These are phyloP conservation scores for Aplochiton taeniatus DNA, from an alignment of 2,797 vertebrate species.

Conservation along the genomic window DNA sequence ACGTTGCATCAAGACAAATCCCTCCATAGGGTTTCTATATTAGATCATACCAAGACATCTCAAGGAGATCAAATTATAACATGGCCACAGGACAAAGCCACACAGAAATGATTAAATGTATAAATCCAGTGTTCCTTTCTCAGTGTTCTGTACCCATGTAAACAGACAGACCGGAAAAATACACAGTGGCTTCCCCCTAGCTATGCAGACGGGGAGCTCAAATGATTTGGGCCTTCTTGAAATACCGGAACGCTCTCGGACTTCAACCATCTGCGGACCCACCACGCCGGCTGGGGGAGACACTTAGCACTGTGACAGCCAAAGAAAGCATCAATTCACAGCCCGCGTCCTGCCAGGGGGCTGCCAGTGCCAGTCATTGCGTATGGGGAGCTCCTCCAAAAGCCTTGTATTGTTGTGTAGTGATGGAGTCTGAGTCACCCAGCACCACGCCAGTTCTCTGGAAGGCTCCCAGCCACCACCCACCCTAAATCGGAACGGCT, in stretches of 20 bases:
- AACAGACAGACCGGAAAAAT: slow-evolving; percentile 11
- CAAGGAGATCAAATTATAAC: slow-evolving; percentile 16
- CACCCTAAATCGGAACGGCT: slow-evolving; percentile 8
- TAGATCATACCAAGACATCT: slow-evolving; percentile 22
- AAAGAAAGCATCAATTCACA: slow-evolving; percentile 61
- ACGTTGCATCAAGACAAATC: slow-evolving; percentile 17
- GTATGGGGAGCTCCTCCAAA: slow-evolving; percentile 10
- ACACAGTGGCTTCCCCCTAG: background rate
- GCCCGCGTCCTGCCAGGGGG: slow-evolving; percentile 38
- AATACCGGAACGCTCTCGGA: slow-evolving; percentile 20
- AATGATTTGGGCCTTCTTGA: slow-evolving; percentile 22
- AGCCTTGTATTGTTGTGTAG: slow-evolving; percentile 47
- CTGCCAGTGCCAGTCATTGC: slow-evolving; percentile 14
- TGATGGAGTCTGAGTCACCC: slow-evolving; percentile 56
- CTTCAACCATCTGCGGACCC: slow-evolving; percentile 22
- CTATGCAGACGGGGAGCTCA: background rate
- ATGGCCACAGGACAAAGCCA: slow-evolving; percentile 5
- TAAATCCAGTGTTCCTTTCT: background rate
- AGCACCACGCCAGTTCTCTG: too few relatives aligned
- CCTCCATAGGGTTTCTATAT: background rate
- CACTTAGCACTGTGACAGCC: slow-evolving; percentile 17
- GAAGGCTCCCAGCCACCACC: background rate
- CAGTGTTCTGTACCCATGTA: slow-evolving; percentile 7
- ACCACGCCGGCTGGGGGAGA: slow-evolving; percentile 27
- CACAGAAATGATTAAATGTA: background rate